Evolutionary conservation across 2,888 invertebrate species (phyloP), one percentile per base, ranked within the genome.

Genomic region (Synanthedon myopaeformis): DNA sequence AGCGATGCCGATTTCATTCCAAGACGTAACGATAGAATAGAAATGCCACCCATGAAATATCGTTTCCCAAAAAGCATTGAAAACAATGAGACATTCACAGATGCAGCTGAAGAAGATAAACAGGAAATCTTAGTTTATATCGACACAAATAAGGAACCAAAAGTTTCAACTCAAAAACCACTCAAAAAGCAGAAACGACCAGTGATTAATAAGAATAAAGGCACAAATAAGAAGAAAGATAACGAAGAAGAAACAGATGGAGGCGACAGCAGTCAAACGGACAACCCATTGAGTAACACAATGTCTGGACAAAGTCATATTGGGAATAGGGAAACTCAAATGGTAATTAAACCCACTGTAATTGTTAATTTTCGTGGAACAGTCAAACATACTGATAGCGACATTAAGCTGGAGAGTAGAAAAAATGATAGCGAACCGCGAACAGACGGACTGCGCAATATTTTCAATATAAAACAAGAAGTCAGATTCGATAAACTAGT

Each of bases 391-490:
- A 70, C 67, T 55, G 87, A 87, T 14, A 80, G 82, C 49, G 84
- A 83, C 42, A 79, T 85, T 13, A 73, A 62, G 60, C 62, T 87
- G 1, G 77, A 81, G 56, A 73, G 77, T 54, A 69, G 72, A 56
- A 69, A 68, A 13, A 69, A 66, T 23, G 52, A 55, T 13, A 77
- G 74, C 19, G 64, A 66, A 28, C 72, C 71, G 5, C 63, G 57
- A 52, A 56, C 62, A 10, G 66, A 69, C 6, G 57, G 70, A 13
- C 72, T 77, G 0, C 76, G 76, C 19, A 86, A 82, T 51, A 65
- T 87, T 52, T 88, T 88, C 54, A 82, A 87, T 55, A 88, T 88
- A 1, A 84, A 81, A 49, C 87, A 88, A 69, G 85, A 86, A 65
- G 74, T 88, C 0, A 84, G 82, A 54, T 60, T 88, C 3, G 80